Evolutionary conservation across 1,140 invertebrate species (phyloP), one percentile per base, ranked within the genome.

Genomic region (Nebria ingens): DNA sequence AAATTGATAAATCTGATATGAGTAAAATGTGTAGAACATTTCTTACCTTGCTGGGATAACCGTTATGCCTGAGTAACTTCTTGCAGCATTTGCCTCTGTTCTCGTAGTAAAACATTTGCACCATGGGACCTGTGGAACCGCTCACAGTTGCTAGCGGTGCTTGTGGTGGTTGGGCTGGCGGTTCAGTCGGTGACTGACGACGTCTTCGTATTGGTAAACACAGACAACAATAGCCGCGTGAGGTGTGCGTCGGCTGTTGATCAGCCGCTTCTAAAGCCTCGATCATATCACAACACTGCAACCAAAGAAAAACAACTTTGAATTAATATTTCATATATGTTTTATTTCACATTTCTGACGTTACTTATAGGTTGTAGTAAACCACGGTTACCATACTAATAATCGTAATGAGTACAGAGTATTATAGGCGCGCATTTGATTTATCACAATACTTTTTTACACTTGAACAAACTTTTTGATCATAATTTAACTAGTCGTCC

Each of bases 11-110:
- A n/a, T n/a, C n/a, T n/a, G n/a, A n/a, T n/a, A n/a, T n/a, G n/a
- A n/a, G n/a, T n/a, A n/a, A n/a, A n/a, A n/a, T n/a, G n/a, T n/a
- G n/a, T n/a, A 34, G 25, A 34, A 34, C 6, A 34, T 34, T 34
- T 34, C 25, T 74, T 68, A 82, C 81, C 76, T 84, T 85, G 64
- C 81, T 84, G 17, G 83, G 82, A 62, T 79, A 81, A 45, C 84
- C 84, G 67, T 85, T 83, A 73, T 84, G 81, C 64, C 78, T 76
- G 45, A 86, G 76, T 21, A 86, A 71, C 67, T 85, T 85, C 62
- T 80, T 79, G 70, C 83, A 85, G 64, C 81, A 82, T 63, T 85
- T 84, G 55, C 84, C 84, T 22, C 81, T 75, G 60, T 79, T 84
- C 64, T 86, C 83, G 60, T 84, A 85, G 64, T 85, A 86, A 67